Evolutionary conservation across 2,888 invertebrate species (phyloP), one percentile per base, ranked within the genome.

Genomic region (Psylliodes chrysocephalus): DNA sequence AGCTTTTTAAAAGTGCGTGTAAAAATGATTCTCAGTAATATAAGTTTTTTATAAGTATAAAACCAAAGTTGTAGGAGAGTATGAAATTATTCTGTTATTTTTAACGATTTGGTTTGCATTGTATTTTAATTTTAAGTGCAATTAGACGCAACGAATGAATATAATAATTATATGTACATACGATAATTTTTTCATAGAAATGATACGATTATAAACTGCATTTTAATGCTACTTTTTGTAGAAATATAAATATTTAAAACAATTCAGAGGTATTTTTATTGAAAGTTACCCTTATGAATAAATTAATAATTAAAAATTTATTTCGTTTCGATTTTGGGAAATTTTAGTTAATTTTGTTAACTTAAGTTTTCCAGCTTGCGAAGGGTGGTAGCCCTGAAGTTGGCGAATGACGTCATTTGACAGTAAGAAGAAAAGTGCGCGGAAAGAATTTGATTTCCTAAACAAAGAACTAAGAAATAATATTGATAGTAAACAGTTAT

Each of bases 211-310:
- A 71, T 73, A 75, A 72, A 75, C 66, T 71, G 63, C 40, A 59
- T 28, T 49, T 49, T 47, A 30, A 56, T 70, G 69, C 71, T 72
- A 73, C 71, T 74, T 75, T 40, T 74, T 75, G 71, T 75, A 75
- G 75, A 72, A 74, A 72, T 73, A 71, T 67, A 72, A 70, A 53
- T 51, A 64, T 60, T 59, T 56, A 68, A 69, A 69, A 35, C 28
- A 54, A 38, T n/a, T 33, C 18, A 17, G 25, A 28, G 22, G 10
- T 42, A 25, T 54, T n/a, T 54, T 54, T 54, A 17, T 42, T 42
- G 14, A 14, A 25, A 38, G 19, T 14, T 38, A 18, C 38, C 38
- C 12, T 53, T n/a, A n/a, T n/a, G n/a, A n/a, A n/a, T n/a, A n/a
- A n/a, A n/a, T n/a, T n/a, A n/a, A n/a, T n/a, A n/a, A n/a, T n/a